Evolutionary conservation across 2,888 invertebrate genomes (phyloP), one percentile per base, ranked within the genome.

Genomic region (Formica aserva): DNA sequence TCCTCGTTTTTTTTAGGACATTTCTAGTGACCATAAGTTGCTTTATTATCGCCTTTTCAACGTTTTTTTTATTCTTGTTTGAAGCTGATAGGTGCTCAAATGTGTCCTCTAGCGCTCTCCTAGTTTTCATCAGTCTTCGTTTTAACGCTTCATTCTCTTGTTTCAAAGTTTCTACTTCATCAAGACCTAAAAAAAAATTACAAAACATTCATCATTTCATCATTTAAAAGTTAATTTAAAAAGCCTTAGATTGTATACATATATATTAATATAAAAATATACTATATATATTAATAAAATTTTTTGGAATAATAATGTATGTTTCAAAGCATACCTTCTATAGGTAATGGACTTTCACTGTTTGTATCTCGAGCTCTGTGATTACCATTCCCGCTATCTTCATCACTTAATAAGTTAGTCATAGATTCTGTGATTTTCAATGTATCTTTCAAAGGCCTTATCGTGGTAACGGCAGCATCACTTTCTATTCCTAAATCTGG

Each of bases 401-500:
- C 94, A 65, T 94, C 94, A 81, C 94, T 95, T 22, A 94, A 86
- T 60, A 95, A 89, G 91, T 95, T 95, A 26, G 93, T 93, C 94
- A 95, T 94, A 3, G 94, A 94, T 85, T 94, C 94, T 3, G 95
- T 94, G n/a, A 94, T 94, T 66, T 94, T 94, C 29, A 94, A 89
- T 15, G 94, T 93, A 69, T 94, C 93, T 85, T 94, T 92, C 15
- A 94, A 78, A 22, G 94, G 94, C 78, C 94, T 92, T 52, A 92
- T 92, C 8, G 91, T 92, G 0, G 93, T 89, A 18, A 93, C 86
- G 3, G 94, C 94, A 3, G 91, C 93, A 26, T 98, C 98, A 92
- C 98, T 98, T 93, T 98, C 98, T 87, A 98, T 98, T n/a, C 98
- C 98, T 92, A 98, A 96, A 95, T 98, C 98, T 0, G 98, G 98